Evolutionary conservation across 2,888 invertebrate genomes (phyloP).

Genomic region (Pseudococcus longispinus): DNA sequence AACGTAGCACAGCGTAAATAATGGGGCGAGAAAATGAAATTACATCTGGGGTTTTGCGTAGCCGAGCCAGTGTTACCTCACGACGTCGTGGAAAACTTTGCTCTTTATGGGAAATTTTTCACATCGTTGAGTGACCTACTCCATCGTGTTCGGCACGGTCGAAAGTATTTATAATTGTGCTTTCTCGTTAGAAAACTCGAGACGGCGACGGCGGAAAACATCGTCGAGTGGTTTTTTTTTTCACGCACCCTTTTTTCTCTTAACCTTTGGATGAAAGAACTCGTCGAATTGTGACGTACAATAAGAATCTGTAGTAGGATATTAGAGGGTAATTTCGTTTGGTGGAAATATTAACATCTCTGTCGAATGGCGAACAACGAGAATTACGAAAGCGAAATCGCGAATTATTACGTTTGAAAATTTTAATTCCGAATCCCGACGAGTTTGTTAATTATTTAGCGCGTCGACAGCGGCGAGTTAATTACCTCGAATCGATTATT

Average conservation of each 20-base stretch:
- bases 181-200: not conserved
- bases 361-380: not conserved
- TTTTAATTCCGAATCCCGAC: constrained; percentile 22
- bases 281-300: not conserved
- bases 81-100: not conserved
- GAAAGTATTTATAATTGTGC: not conserved
- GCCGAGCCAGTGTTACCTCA: not conserved
- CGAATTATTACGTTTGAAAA: constrained; percentile 25
- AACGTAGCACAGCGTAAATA: constrained; percentile 33
- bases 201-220: not conserved
- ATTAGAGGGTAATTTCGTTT: not conserved
- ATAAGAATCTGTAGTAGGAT: not conserved
- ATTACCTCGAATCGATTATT: constrained; percentile 28
- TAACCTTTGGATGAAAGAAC: not conserved
- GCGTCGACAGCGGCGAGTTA: constrained; percentile 2
- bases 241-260: not conserved
- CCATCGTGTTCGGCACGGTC: not conserved
- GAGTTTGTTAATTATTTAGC: constrained; percentile 4
- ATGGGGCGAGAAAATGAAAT: constrained; percentile 39
- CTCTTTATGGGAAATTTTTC: not conserved
- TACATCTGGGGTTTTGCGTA: not conserved
- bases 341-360: not conserved
- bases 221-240: not conserved
- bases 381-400: not conserved
- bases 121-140: not conserved